Conservation (phyloP, 2,797 vertebrate genomes). For the Muscicapa comitata region DNA sequence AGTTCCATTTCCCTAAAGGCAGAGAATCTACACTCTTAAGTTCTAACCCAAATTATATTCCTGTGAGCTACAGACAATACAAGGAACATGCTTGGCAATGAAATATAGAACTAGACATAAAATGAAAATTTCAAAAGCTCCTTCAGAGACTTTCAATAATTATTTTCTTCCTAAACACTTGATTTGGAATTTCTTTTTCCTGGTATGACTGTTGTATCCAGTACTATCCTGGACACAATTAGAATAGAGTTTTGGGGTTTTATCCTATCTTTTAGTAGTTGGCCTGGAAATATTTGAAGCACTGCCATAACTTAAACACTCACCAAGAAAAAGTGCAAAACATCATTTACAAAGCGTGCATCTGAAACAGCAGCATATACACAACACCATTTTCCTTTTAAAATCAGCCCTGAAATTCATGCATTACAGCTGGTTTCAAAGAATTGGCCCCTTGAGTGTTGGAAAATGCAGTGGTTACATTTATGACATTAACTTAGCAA, state of each 20-base stretch:
- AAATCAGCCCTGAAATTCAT: neutral
- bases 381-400: neutral
- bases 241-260: neutral
- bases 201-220: neutral
- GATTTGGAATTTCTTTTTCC: neutral
- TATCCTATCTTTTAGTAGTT: neutral
- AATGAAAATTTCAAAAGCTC: neutral
- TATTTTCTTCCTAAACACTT: neutral
- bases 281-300: neutral
- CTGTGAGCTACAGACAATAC: neutral
- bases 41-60: neutral
- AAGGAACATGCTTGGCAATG: neutral
- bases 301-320: neutral
- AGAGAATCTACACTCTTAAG: neutral
- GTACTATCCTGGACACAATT: neutral
- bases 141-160: neutral
- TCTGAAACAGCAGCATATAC: neutral
- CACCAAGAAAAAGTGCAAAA: neutral
- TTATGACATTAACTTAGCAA: neutral
- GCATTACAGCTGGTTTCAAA: neutral
- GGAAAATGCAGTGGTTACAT: neutral
- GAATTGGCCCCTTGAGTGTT: neutral
- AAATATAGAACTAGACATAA: neutral
- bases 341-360: neutral
- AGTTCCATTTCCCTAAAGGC: neutral